These are phyloP conservation scores for Siphlonurus alternatus DNA, from an alignment of 2,888 invertebrate genomes.

Conservation along the genomic window DNA sequence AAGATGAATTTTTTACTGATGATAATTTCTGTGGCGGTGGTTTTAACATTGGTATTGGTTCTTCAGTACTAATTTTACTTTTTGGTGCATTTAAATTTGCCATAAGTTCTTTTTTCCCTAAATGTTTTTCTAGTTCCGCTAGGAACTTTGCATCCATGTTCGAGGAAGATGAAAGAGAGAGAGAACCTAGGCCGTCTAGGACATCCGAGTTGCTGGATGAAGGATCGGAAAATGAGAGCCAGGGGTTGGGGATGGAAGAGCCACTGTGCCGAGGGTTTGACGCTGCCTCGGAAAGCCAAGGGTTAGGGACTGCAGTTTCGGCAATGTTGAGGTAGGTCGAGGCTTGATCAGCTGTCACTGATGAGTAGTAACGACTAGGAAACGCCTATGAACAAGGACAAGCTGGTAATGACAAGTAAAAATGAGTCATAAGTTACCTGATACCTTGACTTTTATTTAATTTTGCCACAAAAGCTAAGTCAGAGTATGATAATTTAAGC, in stretches of 20 bases:
- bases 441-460: neutral
- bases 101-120: constrained; percentile 30
- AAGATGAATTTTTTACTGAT: constrained; percentile 17
- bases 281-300: no score
- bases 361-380: neutral
- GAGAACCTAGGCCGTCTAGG: neutral
- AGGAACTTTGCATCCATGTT: constrained; percentile 38
- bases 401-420: no score
- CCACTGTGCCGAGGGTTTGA: no score
- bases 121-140: constrained; percentile 45
- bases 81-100: constrained; percentile 25
- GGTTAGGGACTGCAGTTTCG: neutral
- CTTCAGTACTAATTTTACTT: neutral
- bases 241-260: no score
- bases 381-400: no score
- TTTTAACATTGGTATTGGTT: constrained; percentile 27
- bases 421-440: neutral
- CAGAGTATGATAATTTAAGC: no score
- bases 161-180: neutral
- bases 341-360: neutral
- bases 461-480: neutral
- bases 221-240: neutral
- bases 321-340: neutral
- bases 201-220: constrained; percentile 2
- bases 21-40: constrained; percentile 32